phyloP scores from a whole-genome alignment of 2,888 invertebrate genomes.

The Timandra comae region DNA sequence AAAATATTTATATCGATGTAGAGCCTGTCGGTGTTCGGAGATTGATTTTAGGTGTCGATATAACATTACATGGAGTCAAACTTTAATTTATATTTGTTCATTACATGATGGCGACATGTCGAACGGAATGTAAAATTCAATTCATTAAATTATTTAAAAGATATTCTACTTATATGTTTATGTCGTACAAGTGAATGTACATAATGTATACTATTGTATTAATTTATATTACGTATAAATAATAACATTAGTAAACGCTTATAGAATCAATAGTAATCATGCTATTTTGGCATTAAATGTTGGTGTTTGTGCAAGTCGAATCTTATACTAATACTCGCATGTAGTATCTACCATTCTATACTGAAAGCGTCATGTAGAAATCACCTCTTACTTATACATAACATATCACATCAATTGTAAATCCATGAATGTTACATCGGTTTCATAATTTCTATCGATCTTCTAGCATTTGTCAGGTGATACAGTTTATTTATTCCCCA shows the following conservation, averaged over 20 bases:
- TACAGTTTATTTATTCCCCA: constrained; percentile 63
- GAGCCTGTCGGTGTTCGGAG: constrained; percentile 29
- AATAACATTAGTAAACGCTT: not conserved
- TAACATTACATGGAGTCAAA: constrained; percentile 59
- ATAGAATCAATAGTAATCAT: constrained; percentile 5
- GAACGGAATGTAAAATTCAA: no score
- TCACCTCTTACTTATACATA: constrained; percentile 63
- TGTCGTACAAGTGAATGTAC: constrained; percentile 2
- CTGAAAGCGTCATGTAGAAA: constrained; percentile 36
- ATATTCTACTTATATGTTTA: constrained; percentile 2
- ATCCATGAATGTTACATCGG: constrained; percentile 64
- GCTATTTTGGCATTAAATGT: constrained; percentile 29
- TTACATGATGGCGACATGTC: no score
- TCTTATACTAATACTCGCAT: constrained; percentile 49
- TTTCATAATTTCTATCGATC: constrained; percentile 44
- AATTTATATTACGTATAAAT: constrained; percentile 1
- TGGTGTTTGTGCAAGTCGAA: constrained; percentile 51
- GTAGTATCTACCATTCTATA: constrained; percentile 34
- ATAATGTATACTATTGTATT: constrained; percentile 3
- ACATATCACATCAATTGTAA: constrained; percentile 50
- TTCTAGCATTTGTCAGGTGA: constrained; percentile 82
- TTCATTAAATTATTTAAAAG: no score
- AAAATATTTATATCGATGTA: constrained; percentile 48
- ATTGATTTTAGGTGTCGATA: constrained; percentile 45
- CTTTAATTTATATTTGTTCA: constrained; percentile 15